Percentiles rank a stretch among this genome's conserved stretches.
These are phyloP conservation scores for Chymomyza procnemis DNA, from an alignment of 2,888 invertebrate genomes.

Conservation along the genomic window DNA sequence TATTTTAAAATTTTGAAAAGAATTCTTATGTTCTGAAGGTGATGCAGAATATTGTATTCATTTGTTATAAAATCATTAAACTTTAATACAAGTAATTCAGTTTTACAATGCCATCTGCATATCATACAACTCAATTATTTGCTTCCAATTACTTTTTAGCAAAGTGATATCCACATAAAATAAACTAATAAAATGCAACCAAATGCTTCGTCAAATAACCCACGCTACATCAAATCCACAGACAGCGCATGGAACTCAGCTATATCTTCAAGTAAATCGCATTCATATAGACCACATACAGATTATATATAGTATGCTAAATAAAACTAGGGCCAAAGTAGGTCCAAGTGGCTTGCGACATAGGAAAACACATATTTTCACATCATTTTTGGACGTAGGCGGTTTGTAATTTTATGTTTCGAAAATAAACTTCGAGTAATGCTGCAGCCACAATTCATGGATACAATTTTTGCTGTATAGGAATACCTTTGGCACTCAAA, in stretches of 20 bases:
- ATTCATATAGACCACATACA: not conserved
- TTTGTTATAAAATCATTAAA: no score
- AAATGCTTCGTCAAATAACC: constrained; percentile 26
- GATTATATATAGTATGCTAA: not conserved
- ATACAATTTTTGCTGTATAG: not conserved
- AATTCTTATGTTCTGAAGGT: no score
- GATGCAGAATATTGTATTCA: no score
- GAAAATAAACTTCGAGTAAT: not conserved
- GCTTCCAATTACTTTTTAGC: no score
- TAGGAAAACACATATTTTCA: constrained; percentile 34
- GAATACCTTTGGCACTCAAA: not conserved
- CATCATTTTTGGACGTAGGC: constrained; percentile 20
- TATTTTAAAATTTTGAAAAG: no score
- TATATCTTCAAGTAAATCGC: not conserved
- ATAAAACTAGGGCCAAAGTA: not conserved
- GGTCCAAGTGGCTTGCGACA: constrained; percentile 27
- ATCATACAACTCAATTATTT: no score
- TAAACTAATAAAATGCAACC: constrained; percentile 39
- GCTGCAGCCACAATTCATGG: not conserved
- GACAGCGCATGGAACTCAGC: constrained; percentile 7
- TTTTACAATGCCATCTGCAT: no score
- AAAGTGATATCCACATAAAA: no score
- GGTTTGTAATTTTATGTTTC: not conserved
- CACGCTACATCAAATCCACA: constrained; percentile 27
- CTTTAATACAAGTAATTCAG: no score